Conservation (phyloP, 1,140 invertebrate genomes). For the Eueides isabella region DNA sequence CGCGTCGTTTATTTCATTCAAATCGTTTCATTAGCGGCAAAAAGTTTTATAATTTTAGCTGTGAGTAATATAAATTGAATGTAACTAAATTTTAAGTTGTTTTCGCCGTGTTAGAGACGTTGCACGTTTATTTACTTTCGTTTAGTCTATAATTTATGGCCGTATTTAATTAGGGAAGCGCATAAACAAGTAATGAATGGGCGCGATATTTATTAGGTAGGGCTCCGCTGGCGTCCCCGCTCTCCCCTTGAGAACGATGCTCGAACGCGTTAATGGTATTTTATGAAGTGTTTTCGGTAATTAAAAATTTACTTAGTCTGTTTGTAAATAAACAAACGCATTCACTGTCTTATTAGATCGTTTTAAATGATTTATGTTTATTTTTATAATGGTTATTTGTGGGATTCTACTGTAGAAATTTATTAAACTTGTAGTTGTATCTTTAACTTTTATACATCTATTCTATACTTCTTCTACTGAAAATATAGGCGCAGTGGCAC, state of each 20-base stretch:
- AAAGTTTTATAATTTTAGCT: neutral
- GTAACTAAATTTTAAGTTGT: conserved; percentile 17
- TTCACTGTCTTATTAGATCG: conserved; percentile 18
- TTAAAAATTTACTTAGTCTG: conserved; percentile 43
- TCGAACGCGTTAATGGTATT: conserved; percentile 36
- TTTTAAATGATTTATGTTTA: neutral
- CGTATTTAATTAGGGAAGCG: conserved; percentile 47
- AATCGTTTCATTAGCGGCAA: neutral
- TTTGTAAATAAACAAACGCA: conserved; percentile 41
- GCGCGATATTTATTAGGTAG: conserved; percentile 53
- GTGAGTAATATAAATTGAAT: neutral
- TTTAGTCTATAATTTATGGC: conserved; percentile 48
- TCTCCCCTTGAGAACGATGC: conserved; percentile 35
- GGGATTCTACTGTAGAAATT: neutral
- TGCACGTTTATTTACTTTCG: conserved; percentile 58
- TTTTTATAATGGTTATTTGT: neutral
- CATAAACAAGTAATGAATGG: conserved; percentile 48
- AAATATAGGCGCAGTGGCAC: too few species aligned
- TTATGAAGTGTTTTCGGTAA: conserved; percentile 50
- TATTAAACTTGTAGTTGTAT: neutral
- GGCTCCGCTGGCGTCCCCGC: conserved; percentile 46
- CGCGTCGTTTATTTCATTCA: neutral
- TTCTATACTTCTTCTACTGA: too few species aligned
- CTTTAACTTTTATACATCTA: too few species aligned
- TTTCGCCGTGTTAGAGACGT: conserved; percentile 13